Base-by-base conservation (phyloP, 2,888 invertebrate species). In the Sarcophaga subvicina region DNA sequence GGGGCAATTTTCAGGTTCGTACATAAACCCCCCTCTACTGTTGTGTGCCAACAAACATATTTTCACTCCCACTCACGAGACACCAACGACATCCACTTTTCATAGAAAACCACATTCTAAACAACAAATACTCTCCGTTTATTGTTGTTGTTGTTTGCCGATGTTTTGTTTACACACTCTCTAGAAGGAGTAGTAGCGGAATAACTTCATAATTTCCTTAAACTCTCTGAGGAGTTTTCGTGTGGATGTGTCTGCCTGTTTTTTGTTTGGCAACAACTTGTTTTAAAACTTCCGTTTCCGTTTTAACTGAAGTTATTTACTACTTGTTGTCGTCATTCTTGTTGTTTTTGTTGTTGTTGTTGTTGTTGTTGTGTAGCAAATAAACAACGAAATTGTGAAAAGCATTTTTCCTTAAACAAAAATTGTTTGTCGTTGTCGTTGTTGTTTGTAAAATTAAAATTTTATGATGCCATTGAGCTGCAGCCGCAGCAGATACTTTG, bases 271-370 rank as follows among this genome's bases (percentile, higher is more conserved):
- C 37, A 66, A 66, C 69, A 83, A 83, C 47, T 86, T 84, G 75
- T 84, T 81, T 77, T 27, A 70, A 79, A 86, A 84, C 78, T 81
- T 84, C 87, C 87, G 87, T 87, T 87, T 87, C 83, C 84, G 87
- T 80, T 86, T 72, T 83, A 64, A 54, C 20, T 76, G 5, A 60
- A 83, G 67, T 27, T 77, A 73, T 25, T 81, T 83, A 37, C 37
- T 37, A 37, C 37, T 37, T 37, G 37, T 37, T 37, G 37, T 37
- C 37, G 82, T 78, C 64, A 27, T 37, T 6, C 14, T 27, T 47
- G 25, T 49, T 59, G 37, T 71, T 72, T 45, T 77, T 77, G 45
- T 76, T 78, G 70, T n/a, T 54, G 45, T 80, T 82, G 27, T 59
- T 60, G 73, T 64, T 66, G 59, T 66, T 2, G 45, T 49, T 70